These are phyloP conservation scores for Microctenopoma steveboyesi DNA, from an alignment of 2,797 vertebrate genomes.

Conservation along the genomic window DNA sequence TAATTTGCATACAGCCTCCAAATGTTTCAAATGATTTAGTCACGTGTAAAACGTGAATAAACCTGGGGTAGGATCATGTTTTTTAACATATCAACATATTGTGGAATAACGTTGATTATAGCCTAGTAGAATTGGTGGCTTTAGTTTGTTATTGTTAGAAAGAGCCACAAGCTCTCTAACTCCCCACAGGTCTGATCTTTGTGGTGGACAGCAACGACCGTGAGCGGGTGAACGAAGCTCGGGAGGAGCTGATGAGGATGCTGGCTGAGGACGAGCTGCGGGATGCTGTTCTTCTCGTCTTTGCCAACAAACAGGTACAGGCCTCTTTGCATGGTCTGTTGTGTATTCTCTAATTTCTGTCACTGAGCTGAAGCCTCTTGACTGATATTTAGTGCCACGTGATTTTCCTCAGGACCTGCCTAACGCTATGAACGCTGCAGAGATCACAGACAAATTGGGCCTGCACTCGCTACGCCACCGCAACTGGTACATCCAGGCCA, in stretches of 20 bases:
- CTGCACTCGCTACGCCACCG: conserved; percentile 95
- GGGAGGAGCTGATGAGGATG: conserved; percentile 98
- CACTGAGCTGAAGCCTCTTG: neutral
- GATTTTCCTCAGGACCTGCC: conserved; percentile 88
- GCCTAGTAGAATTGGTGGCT: neutral
- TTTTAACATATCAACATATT: conserved; percentile 26
- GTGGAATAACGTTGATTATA: neutral
- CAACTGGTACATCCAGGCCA: conserved; percentile 98
- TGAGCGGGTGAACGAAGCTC: conserved; percentile 94
- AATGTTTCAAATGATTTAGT: conserved; percentile 53
- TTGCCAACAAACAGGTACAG: conserved; percentile 95
- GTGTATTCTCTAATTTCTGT: neutral
- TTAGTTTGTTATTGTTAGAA: neutral
- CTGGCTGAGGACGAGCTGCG: conserved; percentile 95
- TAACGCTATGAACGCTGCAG: conserved; percentile 96
- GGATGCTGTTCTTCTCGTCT: conserved; percentile 95
- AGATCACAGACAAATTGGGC: conserved; percentile 98
- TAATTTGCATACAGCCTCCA: conserved; percentile 28
- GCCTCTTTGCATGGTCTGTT: neutral
- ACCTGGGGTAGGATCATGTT: conserved; percentile 14
- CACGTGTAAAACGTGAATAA: conserved; percentile 41
- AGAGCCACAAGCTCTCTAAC: neutral
- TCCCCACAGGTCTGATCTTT: conserved; percentile 91
- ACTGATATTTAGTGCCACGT: neutral
- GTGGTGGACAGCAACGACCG: conserved; percentile 98